phyloP scores from a whole-genome alignment of 2,888 invertebrate species.

The Mythimna pallens region DNA sequence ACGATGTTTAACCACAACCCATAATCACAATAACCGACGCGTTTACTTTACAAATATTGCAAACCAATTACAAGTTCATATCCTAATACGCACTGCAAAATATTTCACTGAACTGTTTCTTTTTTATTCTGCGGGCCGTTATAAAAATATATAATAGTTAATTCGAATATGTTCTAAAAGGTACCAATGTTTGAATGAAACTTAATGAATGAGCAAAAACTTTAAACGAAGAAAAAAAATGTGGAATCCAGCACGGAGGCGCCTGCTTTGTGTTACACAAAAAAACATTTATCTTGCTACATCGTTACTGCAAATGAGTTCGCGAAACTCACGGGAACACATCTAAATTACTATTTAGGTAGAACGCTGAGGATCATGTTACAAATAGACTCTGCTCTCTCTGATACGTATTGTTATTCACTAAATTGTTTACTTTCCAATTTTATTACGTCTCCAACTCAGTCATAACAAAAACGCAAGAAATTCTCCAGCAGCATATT shows the following conservation, averaged over 20 bases:
- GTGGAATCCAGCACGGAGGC: conserved; percentile 23
- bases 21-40: conserved; percentile 8
- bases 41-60: not conserved
- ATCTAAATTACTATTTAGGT: conserved; percentile 36
- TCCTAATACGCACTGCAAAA: conserved; percentile 8
- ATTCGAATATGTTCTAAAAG: conserved; percentile 9
- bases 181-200: conserved; percentile 20
- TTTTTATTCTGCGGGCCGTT: not conserved
- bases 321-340: conserved; percentile 41
- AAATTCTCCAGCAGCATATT: conserved; percentile 35
- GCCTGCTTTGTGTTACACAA: conserved; percentile 48
- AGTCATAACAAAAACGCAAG: conserved; percentile 36
- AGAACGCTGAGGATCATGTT: conserved; percentile 8
- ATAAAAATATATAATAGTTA: not conserved
- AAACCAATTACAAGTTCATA: not conserved
- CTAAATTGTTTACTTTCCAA: conserved; percentile 39
- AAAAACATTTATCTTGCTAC: conserved; percentile 41
- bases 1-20: conserved; percentile 17
- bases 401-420: conserved; percentile 30
- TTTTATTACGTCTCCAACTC: conserved; percentile 38
- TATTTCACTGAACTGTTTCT: not conserved
- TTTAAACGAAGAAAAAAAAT: conserved; percentile 34
- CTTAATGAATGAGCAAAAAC: conserved; percentile 26
- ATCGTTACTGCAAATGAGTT: conserved; percentile 49
- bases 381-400: conserved; percentile 13